Base-by-base conservation (phyloP, 2,888 invertebrate species). In the Bruchidius siliquastri region DNA sequence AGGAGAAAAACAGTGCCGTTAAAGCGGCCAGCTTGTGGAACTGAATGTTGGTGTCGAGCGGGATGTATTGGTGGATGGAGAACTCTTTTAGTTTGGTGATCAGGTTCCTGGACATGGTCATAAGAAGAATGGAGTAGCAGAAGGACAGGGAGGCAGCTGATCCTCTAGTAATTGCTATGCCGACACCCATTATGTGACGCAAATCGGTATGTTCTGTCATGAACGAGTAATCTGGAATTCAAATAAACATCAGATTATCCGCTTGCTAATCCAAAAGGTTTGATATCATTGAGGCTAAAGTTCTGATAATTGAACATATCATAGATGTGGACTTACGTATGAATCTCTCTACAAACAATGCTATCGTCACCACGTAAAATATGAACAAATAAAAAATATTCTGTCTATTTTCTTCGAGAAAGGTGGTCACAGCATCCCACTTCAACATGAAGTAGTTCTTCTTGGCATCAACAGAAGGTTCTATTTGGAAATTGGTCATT, bases 11-110 rank as follows among this genome's bases (percentile, higher is more conserved):
- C 0, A 97, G 88, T 0, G 96, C 97, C 0, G 98, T 98, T 80
- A 96, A 95, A 0, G 98, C 98, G 0, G 96, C 96, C 73, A 98
- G 97, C 88, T 98, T 98, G 86, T 98, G 98, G 85, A 98, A 98
- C 83, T 96, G 97, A 73, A 98, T 97, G 82, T 98, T 96, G 0
- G 97, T 95, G 85, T 98, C 98, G 22, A 97, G 86, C 0, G 97
- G 97, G 74, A 97, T 95, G 86, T 96, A 97, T 83, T 97, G 96
- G 81, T 97, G 97, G 72, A 97, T 92, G 70, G 96, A 94, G 82
- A 96, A 96, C 84, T 97, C 97, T 87, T 98, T 96, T 4, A 98
- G 88, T 84, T 97, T 96, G 0, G 98, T 98, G 74, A 98, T 88
- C 22, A 98, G 88, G 87, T 98, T 98, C 21, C 93, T 87, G 2